Conservation (phyloP, 2,113 vertebrate genomes). For the Fukomys damarensis region DNA sequence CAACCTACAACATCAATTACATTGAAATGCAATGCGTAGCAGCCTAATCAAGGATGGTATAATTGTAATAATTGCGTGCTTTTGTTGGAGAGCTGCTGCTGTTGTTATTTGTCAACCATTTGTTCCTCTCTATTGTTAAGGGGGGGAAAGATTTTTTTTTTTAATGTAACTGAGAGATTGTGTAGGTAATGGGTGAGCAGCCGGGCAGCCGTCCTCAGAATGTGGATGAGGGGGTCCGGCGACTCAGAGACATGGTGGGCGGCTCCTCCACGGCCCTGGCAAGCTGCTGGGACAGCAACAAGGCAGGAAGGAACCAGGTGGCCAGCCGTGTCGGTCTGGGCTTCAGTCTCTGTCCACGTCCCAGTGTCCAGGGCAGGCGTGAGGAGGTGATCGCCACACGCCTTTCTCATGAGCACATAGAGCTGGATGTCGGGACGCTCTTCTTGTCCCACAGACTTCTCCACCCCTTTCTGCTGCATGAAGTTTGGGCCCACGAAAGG, state of each 20-base stretch:
- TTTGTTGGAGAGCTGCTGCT: slow-evolving; percentile 92
- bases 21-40: slow-evolving; percentile 94
- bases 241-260: not conserved
- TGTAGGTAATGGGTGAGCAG: slow-evolving; percentile 85
- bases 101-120: slow-evolving; percentile 93
- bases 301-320: slow-evolving; percentile 27
- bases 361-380: not conserved
- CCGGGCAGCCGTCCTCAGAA: slow-evolving; percentile 62
- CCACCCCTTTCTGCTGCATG: not conserved
- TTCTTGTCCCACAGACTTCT: accelerated
- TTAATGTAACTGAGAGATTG: slow-evolving; percentile 87
- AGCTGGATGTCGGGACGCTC: not conserved
- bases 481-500: not conserved
- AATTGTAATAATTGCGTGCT: slow-evolving; percentile 95
- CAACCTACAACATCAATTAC: slow-evolving; percentile 97
- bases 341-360: not conserved
- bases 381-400: accelerated
- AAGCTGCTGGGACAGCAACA: not conserved
- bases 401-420: not conserved
- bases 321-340: not conserved
- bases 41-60: slow-evolving; percentile 94
- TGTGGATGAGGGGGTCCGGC: slow-evolving; percentile 65
- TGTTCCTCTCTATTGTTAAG: slow-evolving; percentile 92
- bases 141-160: slow-evolving; percentile 85
- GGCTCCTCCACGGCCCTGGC: not conserved